Base-by-base conservation (phyloP, 2,113 vertebrate species). In the Egretta garzetta region DNA sequence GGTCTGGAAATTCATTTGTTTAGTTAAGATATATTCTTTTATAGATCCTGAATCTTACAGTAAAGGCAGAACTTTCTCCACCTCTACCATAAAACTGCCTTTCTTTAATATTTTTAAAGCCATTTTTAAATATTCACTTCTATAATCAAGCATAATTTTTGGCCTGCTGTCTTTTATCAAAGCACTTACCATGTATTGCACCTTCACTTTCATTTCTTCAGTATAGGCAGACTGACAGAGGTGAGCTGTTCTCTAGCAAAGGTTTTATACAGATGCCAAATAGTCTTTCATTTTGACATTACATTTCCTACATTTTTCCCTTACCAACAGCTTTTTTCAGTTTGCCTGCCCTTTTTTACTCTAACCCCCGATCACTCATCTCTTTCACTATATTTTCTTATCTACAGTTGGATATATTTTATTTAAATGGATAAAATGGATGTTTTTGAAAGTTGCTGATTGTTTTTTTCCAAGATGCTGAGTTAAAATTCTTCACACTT, bases 201-300 rank as follows among this genome's bases (percentile, higher is more conserved):
- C 45, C 32, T 84, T 35, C 2, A 2, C 28, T 77, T 72, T 50
- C 17, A 27, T 49, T 81, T 88, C 49, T 63, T 68, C 45, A 71
- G 39, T 1, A 1, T 66, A 32, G 49, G 56, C 28, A 90, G 67
- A 88, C n/a, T 90, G 79, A 91, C 19, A 79, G 63, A 88, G 35
- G 41, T 93, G 56, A 96, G 19, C 39, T 83, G 17, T 70, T 90
- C 73, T 50, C 39, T 67, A 80, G 49, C 28, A 96, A 53, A 50
- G 28, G 22, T 55, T 94, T 94, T 66, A 76, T 85, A 80, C 35
- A 37, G 39, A 32, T 45, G 64, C 26, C 72, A 93, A 87, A 33
- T 47, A 93, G 26, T 28, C 74, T 94, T 94, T 93, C 28, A 91
- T 86, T 96, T 92, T 94, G 41, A 85, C 43, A 72, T 80, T 86